Base-by-base conservation (phyloP, 2,797 vertebrate species). In the Balearica regulorum region DNA sequence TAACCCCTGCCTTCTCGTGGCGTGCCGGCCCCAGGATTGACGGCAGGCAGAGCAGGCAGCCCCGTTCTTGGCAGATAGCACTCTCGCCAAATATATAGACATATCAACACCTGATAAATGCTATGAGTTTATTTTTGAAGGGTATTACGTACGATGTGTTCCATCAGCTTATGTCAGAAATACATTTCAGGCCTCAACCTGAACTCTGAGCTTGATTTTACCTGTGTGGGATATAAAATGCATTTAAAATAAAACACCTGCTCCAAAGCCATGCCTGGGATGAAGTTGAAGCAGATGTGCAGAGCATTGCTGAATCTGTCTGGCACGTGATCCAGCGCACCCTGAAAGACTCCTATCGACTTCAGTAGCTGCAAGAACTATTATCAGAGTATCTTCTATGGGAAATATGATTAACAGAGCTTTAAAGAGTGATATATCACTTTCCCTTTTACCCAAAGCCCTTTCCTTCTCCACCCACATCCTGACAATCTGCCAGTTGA, bases 401-500 rank as follows among this genome's bases (percentile, higher is more conserved):
- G 83, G 92, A 89, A 77, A 68, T 29, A 44, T 0, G 4, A 70
- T 65, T 64, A 85, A 39, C 21, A 15, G 61, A 65, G 54, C 76
- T 58, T 41, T 55, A 31, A 22, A 9, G 79, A 53, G 61, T 1
- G 16, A 62, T 31, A 1, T 22, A 29, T 64, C 18, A 1, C 83
- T 84, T 79, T 83, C 57, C 71, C 80, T 61, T 21, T 65, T 44
- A 17, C 57, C 55, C 71, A 28, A 73, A 91, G 44, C 69, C 69
- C 72, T 35, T 81, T 95, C 84, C 76, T 87, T 61, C 82, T 71
- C 83, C 80, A 44, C 76, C 79, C 65, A 9, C 82, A 20, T 71
- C 82, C 75, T 53, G 58, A 31, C 1, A 5, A 24, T 49, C 41
- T 87, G 66, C 62, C 53, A 16, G 70, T 11, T 69, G 93, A 81